A percentile compares a stretch with the other conserved stretches of the same genome.
phyloP scores from a whole-genome alignment of 2,797 vertebrate genomes.

The Phataginus tricuspis region DNA sequence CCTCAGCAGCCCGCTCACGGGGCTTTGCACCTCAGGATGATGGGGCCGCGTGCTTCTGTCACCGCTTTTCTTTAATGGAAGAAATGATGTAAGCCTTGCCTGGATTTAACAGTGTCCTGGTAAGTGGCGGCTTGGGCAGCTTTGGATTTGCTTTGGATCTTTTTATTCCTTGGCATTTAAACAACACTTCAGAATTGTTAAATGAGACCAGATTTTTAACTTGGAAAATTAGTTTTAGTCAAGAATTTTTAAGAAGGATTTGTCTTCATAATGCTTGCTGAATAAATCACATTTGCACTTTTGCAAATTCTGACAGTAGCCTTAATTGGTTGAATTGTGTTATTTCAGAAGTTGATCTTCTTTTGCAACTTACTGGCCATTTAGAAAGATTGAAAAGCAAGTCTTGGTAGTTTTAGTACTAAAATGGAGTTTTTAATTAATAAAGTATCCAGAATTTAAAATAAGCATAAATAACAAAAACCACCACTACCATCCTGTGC shows the following conservation, averaged over 20 bases:
- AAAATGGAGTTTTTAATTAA: slow-evolving; percentile 6
- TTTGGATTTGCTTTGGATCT: slow-evolving; percentile 1
- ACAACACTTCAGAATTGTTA: slow-evolving; percentile 2
- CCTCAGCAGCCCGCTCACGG: neutral
- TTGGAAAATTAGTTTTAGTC: neutral
- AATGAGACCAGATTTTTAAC: neutral
- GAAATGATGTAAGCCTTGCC: neutral
- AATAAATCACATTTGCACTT: neutral
- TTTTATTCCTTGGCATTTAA: slow-evolving; percentile 42
- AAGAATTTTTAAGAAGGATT: neutral
- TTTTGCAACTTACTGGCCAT: neutral
- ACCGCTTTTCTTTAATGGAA: neutral
- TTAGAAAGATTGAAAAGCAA: slow-evolving; percentile 31
- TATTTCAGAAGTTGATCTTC: slow-evolving; percentile 2
- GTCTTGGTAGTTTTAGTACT: neutral
- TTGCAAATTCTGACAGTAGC: neutral
- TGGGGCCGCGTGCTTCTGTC: neutral
- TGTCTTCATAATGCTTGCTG: neutral
- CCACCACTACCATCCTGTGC: neutral
- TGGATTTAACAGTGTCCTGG: neutral
- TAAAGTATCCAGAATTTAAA: slow-evolving; percentile 12
- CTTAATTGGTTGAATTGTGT: neutral
- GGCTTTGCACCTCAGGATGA: slow-evolving; percentile 61
- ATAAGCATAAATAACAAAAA: neutral
- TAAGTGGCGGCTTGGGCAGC: slow-evolving; percentile 38